phyloP scores from a whole-genome alignment of 1,140 invertebrate genomes.

The Kradibia gibbosae region DNA sequence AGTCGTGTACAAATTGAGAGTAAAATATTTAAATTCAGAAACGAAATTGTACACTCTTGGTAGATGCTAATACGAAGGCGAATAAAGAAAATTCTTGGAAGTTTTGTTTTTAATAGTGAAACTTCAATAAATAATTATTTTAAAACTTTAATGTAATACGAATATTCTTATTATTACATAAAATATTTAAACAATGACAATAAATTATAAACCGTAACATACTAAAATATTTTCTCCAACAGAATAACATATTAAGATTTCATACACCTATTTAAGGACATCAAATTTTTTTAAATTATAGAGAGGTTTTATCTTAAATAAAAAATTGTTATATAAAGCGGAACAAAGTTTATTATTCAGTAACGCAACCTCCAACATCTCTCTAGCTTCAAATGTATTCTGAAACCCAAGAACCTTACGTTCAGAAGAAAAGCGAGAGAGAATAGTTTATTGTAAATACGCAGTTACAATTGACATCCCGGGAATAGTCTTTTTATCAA shows the following conservation, averaged over 20 bases:
- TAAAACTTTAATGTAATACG: no score
- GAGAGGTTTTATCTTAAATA: slow-evolving; percentile 36
- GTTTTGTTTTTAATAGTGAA: no score
- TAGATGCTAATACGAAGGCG: no score
- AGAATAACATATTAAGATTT: neutral
- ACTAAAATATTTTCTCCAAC: no score
- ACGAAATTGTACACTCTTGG: no score
- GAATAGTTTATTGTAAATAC: slow-evolving; percentile 43
- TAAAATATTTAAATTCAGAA: neutral
- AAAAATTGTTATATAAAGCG: slow-evolving; percentile 16
- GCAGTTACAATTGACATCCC: slow-evolving; percentile 29
- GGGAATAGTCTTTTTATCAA: neutral
- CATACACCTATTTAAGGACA: slow-evolving; percentile 18
- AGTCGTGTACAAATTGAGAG: neutral
- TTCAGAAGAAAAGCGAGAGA: neutral
- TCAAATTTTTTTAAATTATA: neutral
- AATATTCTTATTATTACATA: no score
- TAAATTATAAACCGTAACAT: no score
- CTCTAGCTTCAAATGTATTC: slow-evolving; percentile 31
- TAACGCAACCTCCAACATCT: neutral
- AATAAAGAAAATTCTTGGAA: no score
- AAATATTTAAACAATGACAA: no score
- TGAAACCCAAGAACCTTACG: slow-evolving; percentile 21
- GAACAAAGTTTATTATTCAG: slow-evolving; percentile 45
- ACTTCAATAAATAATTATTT: no score